These are phyloP conservation scores for Litocranius walleri DNA, from an alignment of 2,113 vertebrate genomes.

Conservation along the genomic window DNA sequence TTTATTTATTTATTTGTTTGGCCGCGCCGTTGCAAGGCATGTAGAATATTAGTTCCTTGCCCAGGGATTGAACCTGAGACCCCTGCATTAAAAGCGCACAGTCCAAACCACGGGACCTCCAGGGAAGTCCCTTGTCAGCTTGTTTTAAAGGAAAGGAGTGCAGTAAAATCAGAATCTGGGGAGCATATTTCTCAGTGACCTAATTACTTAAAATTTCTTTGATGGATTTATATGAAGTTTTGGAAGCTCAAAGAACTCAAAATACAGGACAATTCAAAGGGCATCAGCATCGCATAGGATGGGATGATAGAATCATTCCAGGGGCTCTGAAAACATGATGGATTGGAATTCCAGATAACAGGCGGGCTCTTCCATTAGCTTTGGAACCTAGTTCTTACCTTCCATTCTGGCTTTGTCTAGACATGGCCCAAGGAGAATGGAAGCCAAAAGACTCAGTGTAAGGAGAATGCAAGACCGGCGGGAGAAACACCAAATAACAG, in stretches of 20 bases:
- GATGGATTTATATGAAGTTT: background rate
- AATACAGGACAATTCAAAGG: background rate
- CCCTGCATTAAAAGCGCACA: background rate
- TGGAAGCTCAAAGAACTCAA: background rate
- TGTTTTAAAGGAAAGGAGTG: background rate
- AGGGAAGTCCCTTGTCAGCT: background rate
- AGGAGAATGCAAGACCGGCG: background rate
- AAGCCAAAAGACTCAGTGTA: background rate
- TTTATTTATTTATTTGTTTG: background rate
- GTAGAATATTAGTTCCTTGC: background rate
- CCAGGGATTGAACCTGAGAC: background rate
- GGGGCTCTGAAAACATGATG: background rate
- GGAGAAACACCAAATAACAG: background rate
- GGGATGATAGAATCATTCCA: background rate
- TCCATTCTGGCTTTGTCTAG: background rate
- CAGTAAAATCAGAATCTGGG: background rate
- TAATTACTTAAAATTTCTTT: background rate
- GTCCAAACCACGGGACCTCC: background rate
- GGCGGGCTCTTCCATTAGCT: background rate
- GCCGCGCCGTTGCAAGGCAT: fast-evolving
- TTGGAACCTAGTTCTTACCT: background rate
- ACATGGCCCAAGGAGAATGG: background rate
- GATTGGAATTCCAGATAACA: background rate
- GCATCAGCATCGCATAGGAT: background rate
- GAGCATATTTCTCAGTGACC: background rate